These are phyloP conservation scores for Salpingus planirostris DNA, from an alignment of 2,888 invertebrate genomes.

Conservation along the genomic window DNA sequence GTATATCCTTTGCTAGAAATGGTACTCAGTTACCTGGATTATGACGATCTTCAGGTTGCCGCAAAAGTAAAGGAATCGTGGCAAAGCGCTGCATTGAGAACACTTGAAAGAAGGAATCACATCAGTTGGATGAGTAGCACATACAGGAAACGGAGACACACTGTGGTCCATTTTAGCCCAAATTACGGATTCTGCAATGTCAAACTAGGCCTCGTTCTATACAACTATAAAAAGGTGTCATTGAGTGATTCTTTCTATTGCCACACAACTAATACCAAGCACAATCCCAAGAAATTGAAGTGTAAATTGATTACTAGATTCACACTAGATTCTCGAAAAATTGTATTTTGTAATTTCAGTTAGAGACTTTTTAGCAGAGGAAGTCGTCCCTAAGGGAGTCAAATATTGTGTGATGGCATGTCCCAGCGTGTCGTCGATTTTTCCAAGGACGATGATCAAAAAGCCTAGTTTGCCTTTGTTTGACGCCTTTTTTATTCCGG, in stretches of 20 bases:
- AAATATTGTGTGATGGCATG: slow-evolving; percentile 29
- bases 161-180: slow-evolving; percentile 16
- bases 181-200: slow-evolving; percentile 26
- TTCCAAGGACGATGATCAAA: slow-evolving; percentile 16
- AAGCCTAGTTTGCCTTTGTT: slow-evolving; percentile 16
- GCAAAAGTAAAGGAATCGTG: slow-evolving; percentile 26
- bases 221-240: slow-evolving; percentile 24
- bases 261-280: no score
- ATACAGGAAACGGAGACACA: slow-evolving; percentile 6
- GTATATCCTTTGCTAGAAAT: slow-evolving; percentile 30
- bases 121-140: slow-evolving; percentile 28
- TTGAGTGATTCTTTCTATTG: slow-evolving; percentile 26
- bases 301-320: no score
- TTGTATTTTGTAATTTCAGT: slow-evolving; percentile 17
- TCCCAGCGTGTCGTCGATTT: slow-evolving; percentile 26
- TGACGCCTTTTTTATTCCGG: slow-evolving; percentile 29
- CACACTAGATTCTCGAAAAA: no score
- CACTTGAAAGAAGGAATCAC: slow-evolving; percentile 21
- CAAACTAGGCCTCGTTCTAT: slow-evolving; percentile 26
- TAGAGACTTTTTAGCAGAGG: slow-evolving; percentile 28
- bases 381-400: slow-evolving; percentile 24
- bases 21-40: slow-evolving; percentile 27
- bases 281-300: no score
- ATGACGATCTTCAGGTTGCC: slow-evolving; percentile 24
- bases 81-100: slow-evolving; percentile 22